Evolutionary conservation across 2,797 vertebrate genomes (phyloP).

Genomic region (Streptopelia turtur): DNA sequence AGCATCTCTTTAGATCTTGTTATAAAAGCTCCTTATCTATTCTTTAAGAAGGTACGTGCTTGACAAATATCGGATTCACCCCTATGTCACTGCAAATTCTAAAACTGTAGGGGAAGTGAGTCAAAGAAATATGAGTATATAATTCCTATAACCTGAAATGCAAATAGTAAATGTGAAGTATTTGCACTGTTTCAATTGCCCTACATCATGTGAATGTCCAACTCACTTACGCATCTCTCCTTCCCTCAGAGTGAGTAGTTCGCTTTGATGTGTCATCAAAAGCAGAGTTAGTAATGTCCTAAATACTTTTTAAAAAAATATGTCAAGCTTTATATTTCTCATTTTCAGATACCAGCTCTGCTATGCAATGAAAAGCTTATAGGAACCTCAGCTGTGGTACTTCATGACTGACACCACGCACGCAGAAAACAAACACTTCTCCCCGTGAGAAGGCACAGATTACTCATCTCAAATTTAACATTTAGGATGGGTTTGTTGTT

Average conservation of each 20-base stretch:
- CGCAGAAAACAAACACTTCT: not conserved
- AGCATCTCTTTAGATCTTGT: not conserved
- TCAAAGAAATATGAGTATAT: conserved; percentile 57
- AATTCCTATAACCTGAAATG: conserved; percentile 1
- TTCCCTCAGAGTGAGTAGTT: not conserved
- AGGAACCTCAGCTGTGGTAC: not conserved
- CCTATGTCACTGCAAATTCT: conserved; percentile 31
- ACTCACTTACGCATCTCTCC: not conserved
- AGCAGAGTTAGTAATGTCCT: not conserved
- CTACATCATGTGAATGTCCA: conserved; percentile 25
- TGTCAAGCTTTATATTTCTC: not conserved
- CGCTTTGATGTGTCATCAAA: conserved; percentile 11
- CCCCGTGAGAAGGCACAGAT: not conserved
- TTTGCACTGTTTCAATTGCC: conserved; percentile 46
- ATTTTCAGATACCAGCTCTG: not conserved
- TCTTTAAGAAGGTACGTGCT: conserved; percentile 28
- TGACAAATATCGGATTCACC: conserved; percentile 59
- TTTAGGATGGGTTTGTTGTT: not conserved
- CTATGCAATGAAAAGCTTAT: not conserved
- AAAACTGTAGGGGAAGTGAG: conserved; percentile 47
- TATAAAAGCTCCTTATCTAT: not conserved
- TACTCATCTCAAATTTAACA: not conserved
- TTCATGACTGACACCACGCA: not conserved
- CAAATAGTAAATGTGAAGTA: conserved; percentile 56
- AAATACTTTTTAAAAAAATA: not conserved